Percentiles rank a stretch among this genome's conserved stretches.
These are phyloP conservation scores for Tetragonisca angustula DNA, from an alignment of 2,888 invertebrate species.

Conservation along the genomic window DNA sequence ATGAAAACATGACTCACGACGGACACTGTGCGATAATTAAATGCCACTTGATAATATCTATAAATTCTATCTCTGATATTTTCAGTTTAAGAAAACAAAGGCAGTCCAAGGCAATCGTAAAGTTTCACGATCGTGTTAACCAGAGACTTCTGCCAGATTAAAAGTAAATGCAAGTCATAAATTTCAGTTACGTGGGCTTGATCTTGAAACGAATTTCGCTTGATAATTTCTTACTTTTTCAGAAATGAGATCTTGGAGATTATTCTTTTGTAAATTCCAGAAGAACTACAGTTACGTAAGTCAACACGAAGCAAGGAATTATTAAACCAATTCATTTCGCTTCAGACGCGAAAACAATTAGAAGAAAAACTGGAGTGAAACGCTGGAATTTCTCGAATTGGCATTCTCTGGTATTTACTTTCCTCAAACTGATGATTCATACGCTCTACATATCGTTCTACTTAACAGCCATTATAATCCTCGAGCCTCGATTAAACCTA, in stretches of 20 bases:
- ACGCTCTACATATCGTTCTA: not conserved
- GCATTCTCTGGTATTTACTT: not conserved
- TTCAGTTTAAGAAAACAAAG: not conserved
- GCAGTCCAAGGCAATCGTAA: not conserved
- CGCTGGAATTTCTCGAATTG: not conserved
- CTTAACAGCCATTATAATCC: not conserved
- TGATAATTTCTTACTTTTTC: no score
- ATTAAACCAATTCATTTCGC: not conserved
- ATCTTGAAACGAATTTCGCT: no score
- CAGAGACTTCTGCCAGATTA: not conserved
- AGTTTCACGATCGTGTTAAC: not conserved
- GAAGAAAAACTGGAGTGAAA: no score
- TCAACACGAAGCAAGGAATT: no score
- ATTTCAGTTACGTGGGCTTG: not conserved
- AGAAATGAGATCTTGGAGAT: no score
- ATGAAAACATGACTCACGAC: not conserved
- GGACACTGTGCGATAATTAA: slow-evolving; percentile 34
- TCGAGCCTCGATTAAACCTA: not conserved
- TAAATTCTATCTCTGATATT: not conserved
- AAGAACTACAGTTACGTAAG: no score
- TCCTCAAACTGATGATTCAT: not conserved
- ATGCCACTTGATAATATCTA: not conserved
- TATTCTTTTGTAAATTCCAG: no score
- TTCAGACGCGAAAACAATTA: not conserved
- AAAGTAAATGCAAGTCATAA: not conserved